Base-by-base conservation (phyloP, 53 echinoderm and acorn worm genomes). In the Holothuria scabra region DNA sequence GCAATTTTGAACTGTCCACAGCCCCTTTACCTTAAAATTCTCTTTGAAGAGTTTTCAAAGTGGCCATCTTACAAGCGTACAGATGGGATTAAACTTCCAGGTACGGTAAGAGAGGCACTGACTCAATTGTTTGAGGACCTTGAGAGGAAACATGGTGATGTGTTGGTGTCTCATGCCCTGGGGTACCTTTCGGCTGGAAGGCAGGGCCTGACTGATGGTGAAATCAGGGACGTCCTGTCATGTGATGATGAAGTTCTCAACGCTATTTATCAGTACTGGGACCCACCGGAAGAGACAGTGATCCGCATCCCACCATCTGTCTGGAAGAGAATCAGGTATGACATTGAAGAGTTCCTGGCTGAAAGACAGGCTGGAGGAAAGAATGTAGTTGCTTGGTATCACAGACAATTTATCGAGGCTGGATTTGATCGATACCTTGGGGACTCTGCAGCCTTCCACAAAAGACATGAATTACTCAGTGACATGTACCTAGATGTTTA, bases 201-300 rank as follows among this genome's bases (percentile, higher is more conserved):
- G 64, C 91, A 79, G 31, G 95, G 95, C 29, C 85, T 93, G 25
- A 89, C 95, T 25, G 91, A 91, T 59, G 86, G 84, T 13, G 95
- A 95, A 65, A 80, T 95, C 5, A 91, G 93, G 37, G 95, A 95
- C 55, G 91, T 91, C 37, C 85, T 95, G 16, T 95, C 95, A 2
- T 93, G 93, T 64, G 95, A 95, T 88, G 95, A 95, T 29, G 70
- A 87, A 57, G 95, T 91, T 12, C 89, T 95, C 55, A 91, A 93
- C 72, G 95, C 88, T 58, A 93, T 95, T n/a, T 95, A 95, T 63
- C 95, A 95, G 59, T 95, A 95, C 75, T 95, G 95, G 95, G 95
- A 95, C 64, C 95, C 95, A 56, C 95, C 95, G 2, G 85, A 59
- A 13, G 91, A 93, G 64, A 86, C 84, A 4, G 87, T 93, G 7